Conservation (phyloP, 2,888 invertebrate species). For the Idaea biselata region DNA sequence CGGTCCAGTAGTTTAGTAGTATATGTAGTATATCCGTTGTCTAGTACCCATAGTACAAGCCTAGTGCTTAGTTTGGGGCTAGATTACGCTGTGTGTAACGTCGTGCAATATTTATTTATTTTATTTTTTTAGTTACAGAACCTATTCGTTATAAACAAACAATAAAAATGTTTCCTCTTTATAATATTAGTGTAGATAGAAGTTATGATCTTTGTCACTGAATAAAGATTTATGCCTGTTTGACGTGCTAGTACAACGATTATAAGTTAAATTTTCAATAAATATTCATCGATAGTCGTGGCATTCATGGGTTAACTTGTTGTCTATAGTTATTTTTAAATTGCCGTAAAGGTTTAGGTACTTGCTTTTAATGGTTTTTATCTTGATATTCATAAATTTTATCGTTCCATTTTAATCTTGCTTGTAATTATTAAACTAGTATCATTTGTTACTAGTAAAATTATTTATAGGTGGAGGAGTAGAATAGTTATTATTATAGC, state of each 20-base stretch:
- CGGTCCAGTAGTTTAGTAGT: too few relatives aligned
- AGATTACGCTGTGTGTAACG: too few relatives aligned
- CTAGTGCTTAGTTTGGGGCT: too few relatives aligned
- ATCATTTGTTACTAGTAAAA: neutral
- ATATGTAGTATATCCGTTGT: too few relatives aligned
- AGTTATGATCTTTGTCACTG: neutral
- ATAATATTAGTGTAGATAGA: neutral
- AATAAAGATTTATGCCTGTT: neutral
- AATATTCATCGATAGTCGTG: neutral
- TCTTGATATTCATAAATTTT: neutral
- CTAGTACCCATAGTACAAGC: too few relatives aligned
- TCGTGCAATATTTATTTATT: too few relatives aligned
- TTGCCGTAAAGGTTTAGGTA: neutral
- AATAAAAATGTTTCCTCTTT: too few relatives aligned
- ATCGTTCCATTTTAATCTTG: neutral
- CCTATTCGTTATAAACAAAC: too few relatives aligned
- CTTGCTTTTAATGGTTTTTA: neutral
- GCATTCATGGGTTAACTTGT: neutral
- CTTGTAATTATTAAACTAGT: neutral
- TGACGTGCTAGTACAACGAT: neutral
- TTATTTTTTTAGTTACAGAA: too few relatives aligned
- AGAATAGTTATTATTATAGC: too few relatives aligned
- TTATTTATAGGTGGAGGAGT: too few relatives aligned
- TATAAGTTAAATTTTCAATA: neutral
- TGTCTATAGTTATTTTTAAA: neutral